Conservation (phyloP, 1,140 invertebrate genomes). For the Drosophila nigromelanica region DNA sequence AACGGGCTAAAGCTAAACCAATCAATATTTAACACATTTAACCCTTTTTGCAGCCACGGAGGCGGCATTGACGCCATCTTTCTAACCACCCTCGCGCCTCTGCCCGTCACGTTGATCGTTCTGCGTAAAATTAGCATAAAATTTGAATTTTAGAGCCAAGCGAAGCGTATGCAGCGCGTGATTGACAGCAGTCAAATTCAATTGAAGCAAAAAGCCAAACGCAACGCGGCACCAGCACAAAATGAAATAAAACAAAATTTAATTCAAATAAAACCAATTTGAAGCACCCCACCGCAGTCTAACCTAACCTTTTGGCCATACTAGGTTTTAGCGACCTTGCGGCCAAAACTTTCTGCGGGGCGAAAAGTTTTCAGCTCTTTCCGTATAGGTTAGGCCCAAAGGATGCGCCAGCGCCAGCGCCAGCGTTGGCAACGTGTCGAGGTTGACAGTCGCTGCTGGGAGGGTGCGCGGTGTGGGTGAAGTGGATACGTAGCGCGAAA, state of each 20-base stretch:
- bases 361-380: slow-evolving; percentile 50
- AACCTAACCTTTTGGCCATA: slow-evolving; percentile 58
- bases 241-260: slow-evolving; percentile 81
- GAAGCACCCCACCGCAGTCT: slow-evolving; percentile 21
- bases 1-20: slow-evolving; percentile 58
- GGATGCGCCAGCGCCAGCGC: slow-evolving; percentile 48
- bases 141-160: slow-evolving; percentile 81
- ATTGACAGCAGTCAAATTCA: slow-evolving; percentile 82
- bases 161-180: slow-evolving; percentile 80
- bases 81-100: slow-evolving; percentile 3
- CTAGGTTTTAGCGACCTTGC: slow-evolving; percentile 65
- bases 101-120: slow-evolving; percentile 64
- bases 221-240: slow-evolving; percentile 33
- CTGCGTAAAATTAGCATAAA: slow-evolving; percentile 82
- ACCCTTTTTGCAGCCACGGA: slow-evolving; percentile 55
- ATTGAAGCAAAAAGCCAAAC: slow-evolving; percentile 67
- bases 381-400: slow-evolving; percentile 37
- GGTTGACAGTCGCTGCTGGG: slow-evolving; percentile 10
- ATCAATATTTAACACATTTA: slow-evolving; percentile 81
- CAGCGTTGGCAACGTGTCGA: slow-evolving; percentile 59
- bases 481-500: slow-evolving; percentile 43
- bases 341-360: slow-evolving; percentile 62
- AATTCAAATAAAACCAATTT: slow-evolving; percentile 82
- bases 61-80: slow-evolving; percentile 42
- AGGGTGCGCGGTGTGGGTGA: not conserved